These are phyloP conservation scores for Progne subis DNA, from an alignment of 2,113 vertebrate species.

Conservation along the genomic window DNA sequence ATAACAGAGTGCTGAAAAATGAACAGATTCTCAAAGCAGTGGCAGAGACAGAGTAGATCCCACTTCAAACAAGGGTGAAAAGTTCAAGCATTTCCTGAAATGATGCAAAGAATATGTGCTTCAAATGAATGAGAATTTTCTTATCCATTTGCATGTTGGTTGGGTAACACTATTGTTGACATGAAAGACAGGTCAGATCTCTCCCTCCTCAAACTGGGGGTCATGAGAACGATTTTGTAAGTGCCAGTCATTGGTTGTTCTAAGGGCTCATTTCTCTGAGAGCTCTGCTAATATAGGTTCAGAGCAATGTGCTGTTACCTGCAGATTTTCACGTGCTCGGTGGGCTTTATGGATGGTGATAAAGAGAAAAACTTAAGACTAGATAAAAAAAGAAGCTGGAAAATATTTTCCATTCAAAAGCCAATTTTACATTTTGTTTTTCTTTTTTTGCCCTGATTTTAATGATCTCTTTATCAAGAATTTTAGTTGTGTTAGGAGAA, in stretches of 20 bases:
- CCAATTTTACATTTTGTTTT: neutral
- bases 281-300: neutral
- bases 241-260: neutral
- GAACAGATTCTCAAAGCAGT: neutral
- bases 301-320: neutral
- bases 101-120: neutral
- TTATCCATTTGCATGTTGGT: neutral
- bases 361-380: neutral
- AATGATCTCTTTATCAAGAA: neutral
- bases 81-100: slow-evolving; percentile 49
- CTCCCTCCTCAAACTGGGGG: neutral
- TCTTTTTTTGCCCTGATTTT: neutral
- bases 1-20: neutral
- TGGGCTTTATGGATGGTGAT: neutral
- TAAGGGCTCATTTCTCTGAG: neutral
- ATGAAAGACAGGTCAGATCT: neutral
- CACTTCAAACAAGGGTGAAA: slow-evolving; percentile 31
- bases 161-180: neutral
- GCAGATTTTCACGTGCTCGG: neutral
- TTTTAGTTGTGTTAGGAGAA: neutral
- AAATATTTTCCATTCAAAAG: neutral
- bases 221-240: neutral
- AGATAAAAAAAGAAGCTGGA: neutral
- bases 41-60: neutral
- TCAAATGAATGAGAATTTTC: neutral